Evolutionary conservation across 1,140 invertebrate genomes (phyloP), one percentile per base, ranked within the genome.

Genomic region (Drosophila sp.): DNA sequence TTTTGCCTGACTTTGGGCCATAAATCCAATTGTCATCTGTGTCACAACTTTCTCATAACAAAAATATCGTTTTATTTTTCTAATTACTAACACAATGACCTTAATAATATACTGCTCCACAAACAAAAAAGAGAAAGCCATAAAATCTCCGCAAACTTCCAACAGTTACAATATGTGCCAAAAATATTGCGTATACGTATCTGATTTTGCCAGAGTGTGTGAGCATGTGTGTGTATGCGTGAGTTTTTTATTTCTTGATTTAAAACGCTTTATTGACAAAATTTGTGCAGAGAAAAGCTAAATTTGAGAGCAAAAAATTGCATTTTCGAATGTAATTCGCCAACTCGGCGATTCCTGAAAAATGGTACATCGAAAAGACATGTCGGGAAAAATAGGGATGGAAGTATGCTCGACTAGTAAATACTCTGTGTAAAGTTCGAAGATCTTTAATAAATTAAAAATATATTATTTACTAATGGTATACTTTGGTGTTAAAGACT

Each of bases 211-310:
- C n/a, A n/a, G n/a, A n/a, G n/a, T n/a, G 4, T 2, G 67, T 66
- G 11, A 29, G 41, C 43, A 9, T 66, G 46, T 72, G 63, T 66
- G 65, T 73, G 62, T 51, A 65, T 36, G 51, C 48, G n/a, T n/a
- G n/a, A n/a, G n/a, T 21, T 21, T 21, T 21, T 21, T 21, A 21
- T 65, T 53, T 72, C 53, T 69, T 74, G 64, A 74, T 69, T 70
- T 74, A 56, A 74, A 74, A 62, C 70, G 65, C 71, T 62, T 70
- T 74, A 74, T 74, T 74, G 65, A 69, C 71, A 73, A 69, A 69
- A 38, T 67, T 58, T 45, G 8, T 25, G 38, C 40, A 48, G 21
- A 27, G 27, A 50, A 45, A 51, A 48, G 41, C 29, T 4, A 36
- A 54, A 54, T 40, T 9, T 40, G 46, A 1, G 4, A 2, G 3